phyloP scores from a whole-genome alignment of 2,888 invertebrate species.

The Calliopum simillimum region DNA sequence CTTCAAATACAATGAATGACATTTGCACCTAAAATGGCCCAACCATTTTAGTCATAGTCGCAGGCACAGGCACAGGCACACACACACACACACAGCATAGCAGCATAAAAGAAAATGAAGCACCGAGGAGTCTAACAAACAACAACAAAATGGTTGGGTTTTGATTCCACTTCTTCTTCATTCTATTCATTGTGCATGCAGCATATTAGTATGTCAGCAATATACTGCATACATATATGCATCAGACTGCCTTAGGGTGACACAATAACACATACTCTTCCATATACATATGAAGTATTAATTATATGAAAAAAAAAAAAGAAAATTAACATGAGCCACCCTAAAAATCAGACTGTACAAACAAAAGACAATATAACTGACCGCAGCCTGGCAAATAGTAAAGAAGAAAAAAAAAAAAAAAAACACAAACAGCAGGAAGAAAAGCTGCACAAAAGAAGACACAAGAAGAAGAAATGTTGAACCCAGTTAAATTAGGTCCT shows the following conservation, averaged over 20 bases:
- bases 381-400: slow-evolving; percentile 23
- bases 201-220: no score
- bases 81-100: no score
- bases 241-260: no score
- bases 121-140: background rate
- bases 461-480: slow-evolving; percentile 14
- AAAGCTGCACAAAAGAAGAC: background rate
- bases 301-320: no score
- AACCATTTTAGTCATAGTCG: background rate
- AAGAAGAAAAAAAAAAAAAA: slow-evolving; percentile 8
- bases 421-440: background rate
- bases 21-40: slow-evolving; percentile 28
- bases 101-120: background rate
- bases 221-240: no score
- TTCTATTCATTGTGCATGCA: background rate
- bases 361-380: slow-evolving; percentile 30
- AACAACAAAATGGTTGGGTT: background rate
- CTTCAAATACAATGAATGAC: slow-evolving; percentile 34
- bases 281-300: no score
- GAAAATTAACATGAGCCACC: no score
- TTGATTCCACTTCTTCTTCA: background rate
- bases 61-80: background rate
- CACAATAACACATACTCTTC: no score
- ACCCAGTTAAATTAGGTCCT: slow-evolving; percentile 32
- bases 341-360: background rate